Evolutionary conservation across 2,113 vertebrate species (phyloP), one percentile per base, ranked within the genome.

Genomic region (Setophaga kirtlandii): DNA sequence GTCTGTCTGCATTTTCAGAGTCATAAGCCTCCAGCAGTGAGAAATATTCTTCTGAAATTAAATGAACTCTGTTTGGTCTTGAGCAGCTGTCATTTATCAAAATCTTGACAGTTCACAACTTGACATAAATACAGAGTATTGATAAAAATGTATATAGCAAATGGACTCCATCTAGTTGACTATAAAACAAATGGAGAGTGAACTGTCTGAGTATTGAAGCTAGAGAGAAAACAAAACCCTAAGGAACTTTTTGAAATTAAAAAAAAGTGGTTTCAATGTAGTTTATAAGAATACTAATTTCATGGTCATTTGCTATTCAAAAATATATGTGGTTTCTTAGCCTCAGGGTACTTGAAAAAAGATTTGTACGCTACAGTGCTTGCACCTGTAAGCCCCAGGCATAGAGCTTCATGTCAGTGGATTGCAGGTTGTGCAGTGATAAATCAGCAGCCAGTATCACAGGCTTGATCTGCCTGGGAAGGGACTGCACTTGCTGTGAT

Each of bases 1-100:
- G 93, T 81, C 94, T 95, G 90, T 86, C 85, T 95, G 68, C 64
- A 90, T 96, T 93, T 95, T 94, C 2, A 0, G 49, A 94, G n/a
- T 88, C 42, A 78, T 83, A 90, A 94, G 88, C 85, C 73, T 96
- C 92, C 90, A 94, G 83, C 93, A 95, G 68, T 78, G 93, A 90
- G 79, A 93, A 93, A 69, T 92, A 93, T 75, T 95, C 60, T 52
- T 78, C 60, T 88, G 76, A 93, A 96, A 95, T 93, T 69, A 88
- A 93, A 92, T 90, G 76, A 94, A 67, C 64, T 96, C 79, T 78
- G 14, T 75, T 75, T 19, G 5, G 21, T 94, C 79, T 86, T 41
- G 68, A 84, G 64, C 83, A 93, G 90, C 53, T 93, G 86, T 89
- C 73, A 75, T 97, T 95, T 78, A 15, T 96, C 90, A 96, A 90